Base-by-base conservation (phyloP, 2,113 vertebrate genomes). In the Eulemur rufifrons region DNA sequence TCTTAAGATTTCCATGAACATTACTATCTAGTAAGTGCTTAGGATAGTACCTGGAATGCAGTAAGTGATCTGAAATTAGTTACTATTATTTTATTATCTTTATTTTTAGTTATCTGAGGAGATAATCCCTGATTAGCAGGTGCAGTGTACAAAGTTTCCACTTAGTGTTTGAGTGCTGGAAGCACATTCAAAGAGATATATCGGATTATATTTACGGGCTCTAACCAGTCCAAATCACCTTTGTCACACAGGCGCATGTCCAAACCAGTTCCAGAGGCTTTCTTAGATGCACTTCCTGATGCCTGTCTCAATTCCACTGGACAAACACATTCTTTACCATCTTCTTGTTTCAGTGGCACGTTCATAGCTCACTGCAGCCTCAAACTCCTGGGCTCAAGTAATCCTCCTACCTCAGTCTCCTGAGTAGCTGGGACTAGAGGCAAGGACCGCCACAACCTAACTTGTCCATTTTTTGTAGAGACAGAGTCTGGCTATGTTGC, bases 291-390 rank as follows among this genome's bases (percentile, higher is more conserved):
- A 56, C 98, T 98, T 94, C 99, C 99, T 94, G 99, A 98, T 1
- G 98, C 98, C 98, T 99, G 99, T 18, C 99, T 99, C 97, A 99
- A 97, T 56, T 99, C 99, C 99, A 99, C 99, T 0, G 99, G 99
- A 97, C 99, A 99, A 54, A 99, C 99, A 5, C 99, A 99, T 97
- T 99, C 99, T 93, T 99, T 99, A 8, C 92, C 99, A 29, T 99
- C 99, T 45, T 99, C 99, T 89, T 99, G 99, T 96, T 98, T 99
- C 97, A 34, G 15, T 56, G 23, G 59, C 23, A 61, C 9, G 8
- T 61, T 61, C 59, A 25, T 61, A 61, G 59, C 59, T 61, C 59
- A 25, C 23, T 25, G 59, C 21, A 23, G 23, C 23, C 59, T 61
- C 8, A 10, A 61, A 61, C 23, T 61, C n/a, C n/a, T n/a, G n/a